phyloP scores from a whole-genome alignment of 2,113 vertebrate species.

The Corvus moneduloides region DNA sequence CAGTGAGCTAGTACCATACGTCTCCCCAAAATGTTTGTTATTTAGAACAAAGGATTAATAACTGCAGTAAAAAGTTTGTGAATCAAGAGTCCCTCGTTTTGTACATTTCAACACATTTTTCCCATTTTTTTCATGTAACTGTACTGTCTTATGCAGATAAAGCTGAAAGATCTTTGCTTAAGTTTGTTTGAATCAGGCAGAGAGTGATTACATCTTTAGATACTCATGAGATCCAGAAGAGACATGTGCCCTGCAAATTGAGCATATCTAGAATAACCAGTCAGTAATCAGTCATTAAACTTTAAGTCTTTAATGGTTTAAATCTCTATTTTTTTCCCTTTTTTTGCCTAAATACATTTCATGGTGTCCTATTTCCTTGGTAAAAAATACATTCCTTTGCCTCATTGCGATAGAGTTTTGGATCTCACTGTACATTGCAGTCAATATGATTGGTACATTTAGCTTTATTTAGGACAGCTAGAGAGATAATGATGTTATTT shows the following conservation, averaged over 20 bases:
- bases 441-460: not conserved
- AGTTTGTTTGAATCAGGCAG: not conserved
- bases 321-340: not conserved
- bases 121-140: not conserved
- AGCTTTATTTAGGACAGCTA: slow-evolving; percentile 10
- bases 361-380: not conserved
- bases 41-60: not conserved
- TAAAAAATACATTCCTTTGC: not conserved
- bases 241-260: not conserved
- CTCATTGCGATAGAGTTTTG: not conserved
- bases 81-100: not conserved
- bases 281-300: not conserved
- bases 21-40: not conserved
- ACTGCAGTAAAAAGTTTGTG: not conserved
- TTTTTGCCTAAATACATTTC: not conserved
- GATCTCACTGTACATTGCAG: not conserved
- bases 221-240: not conserved
- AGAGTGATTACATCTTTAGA: not conserved
- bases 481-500: slow-evolving; percentile 1
- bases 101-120: not conserved
- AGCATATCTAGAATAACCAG: not conserved
- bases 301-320: not conserved
- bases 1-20: not conserved
- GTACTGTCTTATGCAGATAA: not conserved
- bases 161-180: not conserved